Percentiles rank a stretch among this genome's conserved stretches.
These are phyloP conservation scores for Lasiommata megera DNA, from an alignment of 2,888 invertebrate genomes.

Conservation along the genomic window DNA sequence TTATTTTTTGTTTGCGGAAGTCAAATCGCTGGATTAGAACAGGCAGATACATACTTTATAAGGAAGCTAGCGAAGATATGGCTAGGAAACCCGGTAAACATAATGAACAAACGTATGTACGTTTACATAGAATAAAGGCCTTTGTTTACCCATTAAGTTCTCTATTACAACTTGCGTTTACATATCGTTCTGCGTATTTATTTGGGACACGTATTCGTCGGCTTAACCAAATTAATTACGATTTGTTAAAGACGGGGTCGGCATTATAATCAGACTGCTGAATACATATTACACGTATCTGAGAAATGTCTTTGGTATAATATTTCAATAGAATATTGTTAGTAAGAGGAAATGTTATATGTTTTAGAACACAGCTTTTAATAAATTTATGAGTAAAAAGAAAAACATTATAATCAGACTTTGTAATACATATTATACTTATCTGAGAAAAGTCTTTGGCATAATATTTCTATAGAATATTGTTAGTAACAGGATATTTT, in stretches of 20 bases:
- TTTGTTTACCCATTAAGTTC: conserved; percentile 33
- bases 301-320: background rate
- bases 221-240: conserved; percentile 51
- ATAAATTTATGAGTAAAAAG: too few relatives aligned
- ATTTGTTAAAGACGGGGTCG: conserved; percentile 43
- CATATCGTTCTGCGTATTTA: conserved; percentile 47
- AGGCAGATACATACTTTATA: too few relatives aligned
- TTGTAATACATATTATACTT: too few relatives aligned
- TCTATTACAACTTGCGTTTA: conserved; percentile 41
- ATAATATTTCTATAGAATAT: too few relatives aligned
- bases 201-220: conserved; percentile 50
- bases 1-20: too few relatives aligned
- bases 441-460: too few relatives aligned
- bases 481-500: too few relatives aligned
- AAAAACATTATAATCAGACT: too few relatives aligned
- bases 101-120: conserved; percentile 10
- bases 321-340: background rate
- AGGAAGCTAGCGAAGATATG: background rate
- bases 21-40: too few relatives aligned
- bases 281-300: conserved; percentile 17
- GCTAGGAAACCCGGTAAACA: conserved; percentile 21
- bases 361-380: too few relatives aligned
- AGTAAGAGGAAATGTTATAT: background rate
- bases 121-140: conserved; percentile 14
- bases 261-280: conserved; percentile 37